Percentiles rank a stretch among this genome's conserved stretches.
Conservation (phyloP, 23 tunicate genomes). For the Halocynthia roretzi region DNA sequence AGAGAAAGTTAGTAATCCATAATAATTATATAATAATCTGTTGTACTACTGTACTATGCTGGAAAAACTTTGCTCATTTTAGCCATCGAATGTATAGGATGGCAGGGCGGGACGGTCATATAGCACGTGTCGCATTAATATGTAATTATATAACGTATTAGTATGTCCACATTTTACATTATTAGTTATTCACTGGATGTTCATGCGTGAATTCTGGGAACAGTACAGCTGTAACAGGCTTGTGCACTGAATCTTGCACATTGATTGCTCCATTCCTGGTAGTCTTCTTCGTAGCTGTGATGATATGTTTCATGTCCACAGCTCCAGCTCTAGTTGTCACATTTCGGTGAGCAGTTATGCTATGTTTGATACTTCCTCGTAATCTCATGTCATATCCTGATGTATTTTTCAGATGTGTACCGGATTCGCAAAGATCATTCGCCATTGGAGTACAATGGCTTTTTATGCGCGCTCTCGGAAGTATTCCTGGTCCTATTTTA, state of each 20-base stretch:
- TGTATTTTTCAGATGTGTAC: slow-evolving; percentile 53
- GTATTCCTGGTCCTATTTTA: slow-evolving; percentile 81
- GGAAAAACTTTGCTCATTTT: no score
- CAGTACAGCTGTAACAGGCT: slow-evolving; percentile 41
- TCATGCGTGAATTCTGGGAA: slow-evolving; percentile 31
- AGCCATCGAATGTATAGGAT: no score
- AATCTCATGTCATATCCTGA: not conserved
- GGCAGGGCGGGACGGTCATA: no score
- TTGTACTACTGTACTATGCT: no score
- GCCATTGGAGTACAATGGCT: slow-evolving; percentile 71
- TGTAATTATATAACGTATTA: no score
- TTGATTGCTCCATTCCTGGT: slow-evolving; percentile 47
- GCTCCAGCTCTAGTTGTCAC: slow-evolving; percentile 85
- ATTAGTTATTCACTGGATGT: slow-evolving; percentile 47
- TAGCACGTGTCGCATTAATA: no score
- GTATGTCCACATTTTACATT: not conserved
- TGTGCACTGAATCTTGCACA: slow-evolving; percentile 45
- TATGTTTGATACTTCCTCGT: not conserved
- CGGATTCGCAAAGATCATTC: slow-evolving; percentile 66
- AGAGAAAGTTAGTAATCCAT: no score
- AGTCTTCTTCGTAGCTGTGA: slow-evolving; percentile 66
- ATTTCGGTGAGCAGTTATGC: slow-evolving; percentile 42
- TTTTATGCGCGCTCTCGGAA: slow-evolving; percentile 66
- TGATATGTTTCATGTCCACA: slow-evolving; percentile 75
- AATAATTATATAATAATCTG: no score